Evolutionary conservation across 2,888 invertebrate genomes (phyloP), one percentile per base, ranked within the genome.

Genomic region (Coelopa pilipes): DNA sequence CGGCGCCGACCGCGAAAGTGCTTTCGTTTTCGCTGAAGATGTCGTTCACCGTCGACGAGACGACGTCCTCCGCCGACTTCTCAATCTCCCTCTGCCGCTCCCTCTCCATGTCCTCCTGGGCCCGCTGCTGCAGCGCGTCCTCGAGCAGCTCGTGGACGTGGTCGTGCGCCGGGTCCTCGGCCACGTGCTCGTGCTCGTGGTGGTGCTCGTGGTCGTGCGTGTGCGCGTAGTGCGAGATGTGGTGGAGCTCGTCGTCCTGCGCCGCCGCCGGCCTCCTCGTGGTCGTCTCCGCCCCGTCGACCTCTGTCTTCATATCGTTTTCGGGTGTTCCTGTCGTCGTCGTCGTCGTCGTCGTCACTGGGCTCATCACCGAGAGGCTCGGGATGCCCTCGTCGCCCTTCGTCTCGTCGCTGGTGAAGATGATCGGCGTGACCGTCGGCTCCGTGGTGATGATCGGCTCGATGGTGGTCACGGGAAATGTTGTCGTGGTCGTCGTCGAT

Each of bases 371-470:
- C 34, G 34, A 34, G 7, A 34, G 34, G 7, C 34, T 34, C 34
- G 34, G 34, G 34, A 34, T 34, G 7, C 34, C 34, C 7, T 34
- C 34, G 34, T 34, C 34, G 2, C 34, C 4, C 7, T 34, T 34
- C 34, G 7, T 34, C 34, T 34, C 34, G 24, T 68, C 19, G 45
- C 12, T 67, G 19, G 17, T 17, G n/a, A 71, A 66, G n/a, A 47
- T 34, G 24, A 72, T 76, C 63, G 85, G 84, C 49, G 85, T 85
- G 46, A 84, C 83, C 69, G 85, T 85, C 21, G 85, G 85, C 60
- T 85, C 85, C 7, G 84, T 85, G n/a, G 84, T 83, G 62, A 80
- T 83, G 70, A 85, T 85, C 15, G 84, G 84, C 72, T 85, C 85
- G 76, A 85, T 85, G 75, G 84, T 85, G 49, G 85, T 85, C 55